Conservation (phyloP, 2,113 vertebrate species). For the Hydropotes inermis region DNA sequence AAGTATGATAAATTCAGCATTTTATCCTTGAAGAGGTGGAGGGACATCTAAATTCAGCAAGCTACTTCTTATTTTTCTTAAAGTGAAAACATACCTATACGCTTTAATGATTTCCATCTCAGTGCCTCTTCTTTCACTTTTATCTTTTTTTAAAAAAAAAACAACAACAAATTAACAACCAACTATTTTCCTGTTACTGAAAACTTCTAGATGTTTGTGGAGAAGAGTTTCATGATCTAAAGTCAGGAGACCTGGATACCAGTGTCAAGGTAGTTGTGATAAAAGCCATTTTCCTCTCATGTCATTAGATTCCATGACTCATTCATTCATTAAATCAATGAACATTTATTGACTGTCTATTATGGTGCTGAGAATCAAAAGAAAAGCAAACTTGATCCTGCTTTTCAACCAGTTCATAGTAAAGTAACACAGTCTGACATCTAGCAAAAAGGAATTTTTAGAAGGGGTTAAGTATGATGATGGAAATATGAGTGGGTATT, state of each 20-base stretch:
- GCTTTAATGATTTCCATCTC: not conserved
- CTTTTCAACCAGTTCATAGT: not conserved
- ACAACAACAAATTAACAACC: not conserved
- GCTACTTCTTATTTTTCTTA: not conserved
- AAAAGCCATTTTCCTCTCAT: not conserved
- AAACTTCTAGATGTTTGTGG: not conserved
- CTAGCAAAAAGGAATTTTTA: not conserved
- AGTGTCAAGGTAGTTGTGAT: not conserved
- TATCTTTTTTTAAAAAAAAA: not conserved
- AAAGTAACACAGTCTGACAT: not conserved
- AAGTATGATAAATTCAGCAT: not conserved
- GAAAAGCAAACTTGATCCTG: not conserved
- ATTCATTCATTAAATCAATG: not conserved
- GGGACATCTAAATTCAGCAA: conserved; percentile 32
- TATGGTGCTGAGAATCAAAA: not conserved
- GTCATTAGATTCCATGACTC: not conserved
- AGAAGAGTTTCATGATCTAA: not conserved
- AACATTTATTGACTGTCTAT: not conserved
- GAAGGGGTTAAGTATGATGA: not conserved
- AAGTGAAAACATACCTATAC: not conserved
- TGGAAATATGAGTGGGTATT: not conserved
- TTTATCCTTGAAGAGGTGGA: conserved; percentile 29
- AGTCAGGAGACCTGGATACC: not conserved
- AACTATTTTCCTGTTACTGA: not conserved
- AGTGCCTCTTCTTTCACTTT: not conserved